Evolutionary conservation across 2,113 vertebrate species (phyloP).

Genomic region (Rafetus swinhoei): DNA sequence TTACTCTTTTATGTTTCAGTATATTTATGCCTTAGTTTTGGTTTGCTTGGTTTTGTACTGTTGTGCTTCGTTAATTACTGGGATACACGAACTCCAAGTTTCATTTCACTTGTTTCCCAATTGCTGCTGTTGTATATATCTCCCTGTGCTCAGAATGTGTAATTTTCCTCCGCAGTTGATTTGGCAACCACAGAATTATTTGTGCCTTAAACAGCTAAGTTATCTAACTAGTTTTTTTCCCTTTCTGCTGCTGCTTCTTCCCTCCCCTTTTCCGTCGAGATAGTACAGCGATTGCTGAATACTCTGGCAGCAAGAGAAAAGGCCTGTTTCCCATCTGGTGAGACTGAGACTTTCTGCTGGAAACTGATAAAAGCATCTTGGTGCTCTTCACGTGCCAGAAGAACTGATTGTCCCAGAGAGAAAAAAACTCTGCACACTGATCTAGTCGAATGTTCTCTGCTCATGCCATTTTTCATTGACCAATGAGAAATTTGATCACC

Average conservation of each 20-base stretch:
- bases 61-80: accelerated
- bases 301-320: not conserved
- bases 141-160: accelerated
- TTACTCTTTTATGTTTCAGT: slow-evolving; percentile 5
- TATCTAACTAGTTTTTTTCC: not conserved
- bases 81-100: not conserved
- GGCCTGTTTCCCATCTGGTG: not conserved
- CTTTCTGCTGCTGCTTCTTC: not conserved
- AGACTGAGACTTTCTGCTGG: not conserved
- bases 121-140: not conserved
- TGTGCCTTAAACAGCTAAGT: not conserved
- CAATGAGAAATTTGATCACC: not conserved
- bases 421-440: not conserved
- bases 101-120: not conserved
- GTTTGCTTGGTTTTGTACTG: not conserved
- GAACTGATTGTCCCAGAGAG: not conserved
- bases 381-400: slow-evolving; percentile 10
- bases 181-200: not conserved
- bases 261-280: not conserved
- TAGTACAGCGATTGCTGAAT: not conserved
- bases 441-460: not conserved
- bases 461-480: not conserved
- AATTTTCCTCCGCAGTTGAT: not conserved
- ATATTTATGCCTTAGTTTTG: not conserved
- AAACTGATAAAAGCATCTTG: not conserved